phyloP scores from a whole-genome alignment of 2,797 vertebrate genomes.

The Sebastes steindachneri region DNA sequence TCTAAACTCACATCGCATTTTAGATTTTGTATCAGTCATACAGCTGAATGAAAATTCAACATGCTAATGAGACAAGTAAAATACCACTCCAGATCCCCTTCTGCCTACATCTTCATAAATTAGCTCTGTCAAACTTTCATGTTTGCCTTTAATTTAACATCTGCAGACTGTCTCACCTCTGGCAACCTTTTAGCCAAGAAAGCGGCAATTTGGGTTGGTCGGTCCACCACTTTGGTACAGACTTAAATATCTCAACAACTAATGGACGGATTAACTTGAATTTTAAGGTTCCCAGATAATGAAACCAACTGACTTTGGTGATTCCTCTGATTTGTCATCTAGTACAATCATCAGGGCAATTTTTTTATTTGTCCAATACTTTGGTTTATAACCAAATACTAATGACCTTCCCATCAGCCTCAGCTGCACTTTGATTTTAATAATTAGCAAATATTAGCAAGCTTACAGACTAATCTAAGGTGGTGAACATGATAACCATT shows the following conservation, averaged over 20 bases:
- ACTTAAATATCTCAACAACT: not conserved
- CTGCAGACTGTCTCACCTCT: not conserved
- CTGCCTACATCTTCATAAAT: not conserved
- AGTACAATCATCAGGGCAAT: not conserved
- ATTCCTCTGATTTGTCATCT: not conserved
- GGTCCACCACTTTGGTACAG: not conserved
- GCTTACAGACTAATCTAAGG: not conserved
- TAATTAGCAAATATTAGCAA: not conserved
- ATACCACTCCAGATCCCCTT: not conserved
- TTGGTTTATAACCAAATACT: too few relatives aligned
- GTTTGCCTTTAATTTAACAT: conserved; percentile 4
- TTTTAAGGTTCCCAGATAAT: not conserved
- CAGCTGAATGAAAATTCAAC: not conserved
- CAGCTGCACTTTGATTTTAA: not conserved
- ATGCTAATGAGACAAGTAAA: conserved; percentile 11
- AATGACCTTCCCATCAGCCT: not conserved
- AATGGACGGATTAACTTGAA: not conserved
- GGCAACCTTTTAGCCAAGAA: not conserved
- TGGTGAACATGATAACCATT: not conserved
- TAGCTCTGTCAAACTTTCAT: not conserved
- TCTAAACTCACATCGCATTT: not conserved
- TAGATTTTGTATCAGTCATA: conserved; percentile 5
- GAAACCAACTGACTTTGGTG: not conserved
- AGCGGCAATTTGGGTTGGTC: not conserved
- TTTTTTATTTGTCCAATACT: too few relatives aligned